phyloP scores from a whole-genome alignment of 2,797 vertebrate genomes.

The Paratrypauchen microcephalus region DNA sequence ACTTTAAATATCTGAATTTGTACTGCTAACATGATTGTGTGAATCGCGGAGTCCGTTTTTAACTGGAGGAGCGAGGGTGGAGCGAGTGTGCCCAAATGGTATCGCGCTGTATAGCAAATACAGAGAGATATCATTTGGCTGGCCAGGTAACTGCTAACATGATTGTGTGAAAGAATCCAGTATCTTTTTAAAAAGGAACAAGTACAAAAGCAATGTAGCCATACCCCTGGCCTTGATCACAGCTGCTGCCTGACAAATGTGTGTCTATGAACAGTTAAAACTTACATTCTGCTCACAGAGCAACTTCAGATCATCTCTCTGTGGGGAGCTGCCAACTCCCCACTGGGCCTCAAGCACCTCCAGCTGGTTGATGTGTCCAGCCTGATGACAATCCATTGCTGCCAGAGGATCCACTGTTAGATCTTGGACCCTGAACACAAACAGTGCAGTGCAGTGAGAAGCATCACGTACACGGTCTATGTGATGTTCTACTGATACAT shows the following conservation, averaged over 20 bases:
- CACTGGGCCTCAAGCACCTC: constrained; percentile 94
- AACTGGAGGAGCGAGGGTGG: no score
- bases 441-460: background rate
- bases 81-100: no score
- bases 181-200: no score
- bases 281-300: constrained; percentile 97
- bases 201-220: background rate
- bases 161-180: no score
- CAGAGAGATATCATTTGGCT: no score
- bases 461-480: background rate
- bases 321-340: constrained; percentile 94
- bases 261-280: background rate
- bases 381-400: constrained; percentile 78
- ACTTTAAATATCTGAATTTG: background rate
- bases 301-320: constrained; percentile 95
- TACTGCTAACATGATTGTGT: background rate
- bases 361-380: constrained; percentile 86
- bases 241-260: background rate
- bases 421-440: constrained; percentile 86
- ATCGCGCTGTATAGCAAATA: no score
- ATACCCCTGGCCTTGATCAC: background rate
- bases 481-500: background rate
- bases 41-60: no score
- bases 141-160: no score
- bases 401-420: constrained; percentile 78